Percentiles rank a stretch among this genome's conserved stretches.
Conservation (phyloP, 2,113 vertebrate genomes). For the Cochlearius cochlearius region DNA sequence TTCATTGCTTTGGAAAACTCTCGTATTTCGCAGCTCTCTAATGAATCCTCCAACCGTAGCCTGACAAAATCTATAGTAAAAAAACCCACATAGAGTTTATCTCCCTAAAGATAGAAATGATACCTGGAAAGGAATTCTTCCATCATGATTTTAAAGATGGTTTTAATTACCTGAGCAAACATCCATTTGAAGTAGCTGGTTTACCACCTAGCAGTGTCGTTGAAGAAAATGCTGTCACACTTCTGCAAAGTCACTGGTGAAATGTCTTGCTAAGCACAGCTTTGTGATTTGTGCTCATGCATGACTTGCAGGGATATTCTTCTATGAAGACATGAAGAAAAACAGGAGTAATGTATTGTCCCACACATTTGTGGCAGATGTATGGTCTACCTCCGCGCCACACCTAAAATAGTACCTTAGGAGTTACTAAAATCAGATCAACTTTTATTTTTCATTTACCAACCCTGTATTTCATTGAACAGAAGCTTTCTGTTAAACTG, state of each 20-base stretch:
- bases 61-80: not conserved
- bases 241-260: not conserved
- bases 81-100: not conserved
- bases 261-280: not conserved
- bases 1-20: not conserved
- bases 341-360: not conserved
- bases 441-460: slow-evolving; percentile 75
- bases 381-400: not conserved
- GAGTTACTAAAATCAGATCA: slow-evolving; percentile 54
- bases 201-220: not conserved
- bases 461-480: slow-evolving; percentile 72
- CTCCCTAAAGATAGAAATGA: not conserved
- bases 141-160: not conserved
- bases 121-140: not conserved
- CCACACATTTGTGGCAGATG: not conserved
- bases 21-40: not conserved
- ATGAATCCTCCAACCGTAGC: not conserved
- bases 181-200: not conserved
- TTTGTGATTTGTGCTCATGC: not conserved
- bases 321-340: not conserved
- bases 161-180: slow-evolving; percentile 15
- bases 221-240: not conserved
- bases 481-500: slow-evolving; percentile 77
- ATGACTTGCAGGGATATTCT: not conserved
- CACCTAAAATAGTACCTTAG: not conserved